These are phyloP conservation scores for Peromyscus californicus DNA, from an alignment of 2,113 vertebrate genomes.

Conservation along the genomic window DNA sequence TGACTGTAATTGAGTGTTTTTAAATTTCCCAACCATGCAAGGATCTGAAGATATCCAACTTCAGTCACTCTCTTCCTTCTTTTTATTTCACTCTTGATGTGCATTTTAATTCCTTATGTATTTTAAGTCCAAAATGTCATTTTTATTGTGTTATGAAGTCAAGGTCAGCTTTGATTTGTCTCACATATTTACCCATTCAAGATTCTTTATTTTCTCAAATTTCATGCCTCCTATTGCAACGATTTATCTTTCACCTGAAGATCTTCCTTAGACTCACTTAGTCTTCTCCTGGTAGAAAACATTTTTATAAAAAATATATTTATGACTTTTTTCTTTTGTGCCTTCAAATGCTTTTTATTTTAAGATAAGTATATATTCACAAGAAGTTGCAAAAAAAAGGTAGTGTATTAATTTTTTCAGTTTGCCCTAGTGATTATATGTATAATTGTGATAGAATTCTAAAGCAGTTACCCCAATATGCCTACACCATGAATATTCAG, in stretches of 20 bases:
- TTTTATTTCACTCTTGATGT: background rate
- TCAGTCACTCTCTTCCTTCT: background rate
- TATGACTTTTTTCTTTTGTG: background rate
- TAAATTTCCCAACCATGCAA: conserved; percentile 5
- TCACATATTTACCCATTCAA: background rate
- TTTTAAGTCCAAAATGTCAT: background rate
- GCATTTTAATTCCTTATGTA: background rate
- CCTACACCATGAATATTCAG: background rate
- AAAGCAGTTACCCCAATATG: background rate
- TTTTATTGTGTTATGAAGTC: conserved; percentile 11
- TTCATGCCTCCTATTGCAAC: background rate
- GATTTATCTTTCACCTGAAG: background rate
- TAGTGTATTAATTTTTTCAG: background rate
- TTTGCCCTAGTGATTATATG: background rate
- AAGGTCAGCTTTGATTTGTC: background rate
- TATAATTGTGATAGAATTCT: background rate
- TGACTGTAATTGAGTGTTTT: too few relatives aligned
- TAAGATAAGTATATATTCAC: background rate
- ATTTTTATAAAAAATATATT: conserved; percentile 24
- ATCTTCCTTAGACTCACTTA: background rate
- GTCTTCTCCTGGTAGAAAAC: background rate
- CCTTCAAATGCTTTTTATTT: background rate
- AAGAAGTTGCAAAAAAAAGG: background rate
- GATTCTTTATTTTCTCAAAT: background rate
- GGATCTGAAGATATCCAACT: background rate